Evolutionary conservation across 37 sponge, comb jelly and placozoan species (phyloP).

Genomic region (Hexactinellida sp.): DNA sequence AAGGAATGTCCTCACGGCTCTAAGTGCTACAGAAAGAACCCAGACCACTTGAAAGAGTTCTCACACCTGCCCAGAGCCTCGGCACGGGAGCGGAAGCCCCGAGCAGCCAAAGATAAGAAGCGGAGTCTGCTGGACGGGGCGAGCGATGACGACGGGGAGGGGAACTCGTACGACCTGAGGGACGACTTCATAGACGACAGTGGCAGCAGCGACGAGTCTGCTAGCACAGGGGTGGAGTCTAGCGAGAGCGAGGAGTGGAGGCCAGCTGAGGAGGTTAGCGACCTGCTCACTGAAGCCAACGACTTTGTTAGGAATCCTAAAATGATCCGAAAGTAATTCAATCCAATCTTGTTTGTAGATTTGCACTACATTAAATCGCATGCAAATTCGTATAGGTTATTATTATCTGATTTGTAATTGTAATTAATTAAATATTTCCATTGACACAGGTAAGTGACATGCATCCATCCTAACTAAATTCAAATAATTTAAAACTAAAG

Average conservation of each 20-base stretch:
- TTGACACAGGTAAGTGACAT: background rate
- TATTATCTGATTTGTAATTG: no score
- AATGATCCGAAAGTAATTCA: background rate
- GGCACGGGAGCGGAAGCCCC: background rate
- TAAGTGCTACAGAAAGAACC: conserved; percentile 66
- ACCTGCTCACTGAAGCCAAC: background rate
- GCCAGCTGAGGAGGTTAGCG: background rate
- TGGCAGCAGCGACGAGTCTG: background rate
- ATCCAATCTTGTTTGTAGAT: background rate
- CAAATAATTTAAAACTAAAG: background rate
- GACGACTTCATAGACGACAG: background rate
- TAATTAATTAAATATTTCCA: background rate
- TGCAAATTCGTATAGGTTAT: background rate
- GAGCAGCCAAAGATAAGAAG: background rate
- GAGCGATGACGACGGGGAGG: background rate
- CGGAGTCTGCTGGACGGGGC: background rate
- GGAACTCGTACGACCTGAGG: background rate
- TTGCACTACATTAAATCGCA: conserved; percentile 3
- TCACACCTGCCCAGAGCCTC: conserved; percentile 11
- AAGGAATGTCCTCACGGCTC: conserved; percentile 58
- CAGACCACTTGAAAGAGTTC: conserved; percentile 46
- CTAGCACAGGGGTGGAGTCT: background rate
- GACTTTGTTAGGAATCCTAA: background rate
- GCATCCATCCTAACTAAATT: background rate
- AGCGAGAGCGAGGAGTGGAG: background rate